Evolutionary conservation across 2,797 vertebrate species (phyloP), one percentile per base, ranked within the genome.

Genomic region (Onychomys leucogaster): DNA sequence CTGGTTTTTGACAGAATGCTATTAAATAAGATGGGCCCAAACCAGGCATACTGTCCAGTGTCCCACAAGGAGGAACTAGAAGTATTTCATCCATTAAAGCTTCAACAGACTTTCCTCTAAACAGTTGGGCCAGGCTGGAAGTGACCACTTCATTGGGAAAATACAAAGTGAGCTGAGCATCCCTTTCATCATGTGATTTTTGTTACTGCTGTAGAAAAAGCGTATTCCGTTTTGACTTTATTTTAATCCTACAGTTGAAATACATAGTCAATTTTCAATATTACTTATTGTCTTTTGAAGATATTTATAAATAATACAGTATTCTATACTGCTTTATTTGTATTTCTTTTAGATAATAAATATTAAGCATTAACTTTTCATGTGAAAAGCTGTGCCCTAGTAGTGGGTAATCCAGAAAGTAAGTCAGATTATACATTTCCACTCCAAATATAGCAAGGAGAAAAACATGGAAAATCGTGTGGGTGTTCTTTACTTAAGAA

Each of bases 341-440:
- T 17, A 82, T 67, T 90, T 86, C 85, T 82, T 73, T 61, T 91
- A 93, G 43, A 32, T 75, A 49, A 83, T 63, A 85, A 81, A 92
- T 67, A n/a, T 23, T 69, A 85, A 81, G 90, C 57, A n/a, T 25
- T 97, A 80, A 63, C 12, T 81, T 75, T 84, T 80, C 55, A 86
- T 5, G 6, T 46, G 16, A 78, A 91, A 86, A 82, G 73, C 4
- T 67, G 3, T 49, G 61, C 3, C 77, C 59, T 85, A 29, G 3
- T 16, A 93, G 41, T n/a, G 86, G 63, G 0, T 71, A 90, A 80
- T 69, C 65, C 55, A 85, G 61, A 94, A 94, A 76, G 63, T 69
- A 81, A 93, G 25, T 27, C 21, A 80, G 29, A 73, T 61, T 55
- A 89, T 63, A 89, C 49, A 76, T 49, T 87, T 57, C 13, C 77